Percentiles rank a stretch among this genome's conserved stretches.
These are phyloP conservation scores for Flexamia atlantica DNA, from an alignment of 2,888 invertebrate genomes.

Conservation along the genomic window DNA sequence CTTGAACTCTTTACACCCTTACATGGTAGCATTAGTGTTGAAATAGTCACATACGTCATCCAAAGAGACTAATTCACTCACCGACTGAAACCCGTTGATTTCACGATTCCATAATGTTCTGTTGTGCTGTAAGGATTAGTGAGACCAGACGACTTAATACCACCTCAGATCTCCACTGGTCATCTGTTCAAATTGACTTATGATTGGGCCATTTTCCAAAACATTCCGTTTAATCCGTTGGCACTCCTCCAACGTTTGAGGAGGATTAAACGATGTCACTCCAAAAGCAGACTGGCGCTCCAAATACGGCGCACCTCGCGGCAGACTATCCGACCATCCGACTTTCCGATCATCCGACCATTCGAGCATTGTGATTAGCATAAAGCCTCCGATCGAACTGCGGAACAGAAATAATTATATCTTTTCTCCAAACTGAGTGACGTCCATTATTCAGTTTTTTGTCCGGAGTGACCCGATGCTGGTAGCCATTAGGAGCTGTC, in stretches of 20 bases:
- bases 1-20: too few relatives aligned
- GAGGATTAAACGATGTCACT: constrained; percentile 55
- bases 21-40: too few relatives aligned
- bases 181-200: constrained; percentile 1
- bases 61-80: too few relatives aligned
- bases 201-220: constrained; percentile 13
- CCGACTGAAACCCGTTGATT: neutral
- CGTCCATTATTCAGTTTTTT: constrained; percentile 61
- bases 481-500: constrained; percentile 62
- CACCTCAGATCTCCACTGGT: neutral
- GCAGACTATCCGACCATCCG: too few relatives aligned
- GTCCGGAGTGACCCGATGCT: constrained; percentile 59
- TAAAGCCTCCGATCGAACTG: constrained; percentile 36
- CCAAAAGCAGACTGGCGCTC: constrained; percentile 1
- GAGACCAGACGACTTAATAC: neutral
- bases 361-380: constrained; percentile 45
- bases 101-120: neutral
- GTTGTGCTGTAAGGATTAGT: neutral
- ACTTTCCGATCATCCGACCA: too few relatives aligned
- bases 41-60: too few relatives aligned
- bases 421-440: constrained; percentile 57
- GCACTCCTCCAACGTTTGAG: constrained; percentile 31
- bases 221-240: constrained; percentile 43
- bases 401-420: constrained; percentile 63
- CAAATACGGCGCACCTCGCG: constrained; percentile 32